Evolutionary conservation across 1,140 invertebrate genomes (phyloP), one percentile per base, ranked within the genome.

Genomic region (Drosophila busckii): DNA sequence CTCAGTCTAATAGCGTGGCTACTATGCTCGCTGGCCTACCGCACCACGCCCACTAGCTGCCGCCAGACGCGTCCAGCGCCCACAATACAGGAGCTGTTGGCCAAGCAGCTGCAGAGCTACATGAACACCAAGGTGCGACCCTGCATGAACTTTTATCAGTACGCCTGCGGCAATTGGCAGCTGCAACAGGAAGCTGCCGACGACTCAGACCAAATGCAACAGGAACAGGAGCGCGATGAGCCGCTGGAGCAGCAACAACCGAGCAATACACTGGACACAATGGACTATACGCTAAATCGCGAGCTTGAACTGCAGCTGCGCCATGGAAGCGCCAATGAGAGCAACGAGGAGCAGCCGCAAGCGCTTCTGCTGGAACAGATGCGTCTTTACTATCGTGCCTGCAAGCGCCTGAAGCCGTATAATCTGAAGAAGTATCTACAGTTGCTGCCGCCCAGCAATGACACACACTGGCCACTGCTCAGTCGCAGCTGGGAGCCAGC

Each of bases 131-230:
- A 42, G 20, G 65, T 65, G 23, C 59, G 60, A 22, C 84, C 84
- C 23, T 86, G 84, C 23, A 84, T 84, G 41, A 86, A 86, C 32
- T 86, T 86, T 31, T 86, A 86, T 69, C 84, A 86, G 41, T 86
- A 78, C 23, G 78, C 84, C 42, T 86, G 84, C 35, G 84, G 84
- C 17, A 78, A 84, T 38, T 86, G 84, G 84, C 70, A 80, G 23
- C 31, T 86, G 28, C 70, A 82, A 37, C 64, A 73, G 60, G 49
- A 68, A 83, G 17, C 49, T 82, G 20, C 63, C 65, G 32, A 62
- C 59, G 50, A 48, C 61, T 4, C 58, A 60, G 17, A 67, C 5
- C 52, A 56, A 7, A 49, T 68, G 9, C 52, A 62, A 9, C 15
- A 29, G 25, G 13, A 22, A 7, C 26, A 23, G 6, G 50, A 58